Conservation (phyloP, 1,140 invertebrate genomes). For the Cataglyphis hispanica region DNA sequence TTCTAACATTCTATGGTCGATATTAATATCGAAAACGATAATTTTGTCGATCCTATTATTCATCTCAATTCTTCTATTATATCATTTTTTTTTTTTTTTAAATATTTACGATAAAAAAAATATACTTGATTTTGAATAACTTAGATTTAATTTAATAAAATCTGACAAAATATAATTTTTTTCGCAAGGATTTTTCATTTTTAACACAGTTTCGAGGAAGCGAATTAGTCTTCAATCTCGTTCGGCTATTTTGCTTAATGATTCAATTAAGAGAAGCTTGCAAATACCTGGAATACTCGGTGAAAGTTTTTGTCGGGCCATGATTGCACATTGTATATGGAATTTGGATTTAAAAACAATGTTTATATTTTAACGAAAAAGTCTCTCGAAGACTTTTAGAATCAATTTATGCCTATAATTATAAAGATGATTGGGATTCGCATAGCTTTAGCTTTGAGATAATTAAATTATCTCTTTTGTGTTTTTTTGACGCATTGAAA, state of each 20-base stretch:
- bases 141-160: too few relatives aligned
- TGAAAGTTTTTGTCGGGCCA: conserved; percentile 5
- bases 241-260: neutral
- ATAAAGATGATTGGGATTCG: neutral
- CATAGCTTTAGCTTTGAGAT: neutral
- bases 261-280: neutral
- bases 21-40: neutral
- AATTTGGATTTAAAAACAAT: conserved; percentile 41
- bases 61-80: too few relatives aligned
- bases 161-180: neutral
- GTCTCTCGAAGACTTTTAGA: conserved; percentile 21
- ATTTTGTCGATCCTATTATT: neutral
- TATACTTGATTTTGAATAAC: too few relatives aligned
- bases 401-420: neutral
- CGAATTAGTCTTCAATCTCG: neutral
- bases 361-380: conserved; percentile 38
- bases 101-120: neutral
- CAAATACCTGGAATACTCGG: neutral
- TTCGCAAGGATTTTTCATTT: too few relatives aligned
- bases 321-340: conserved; percentile 17
- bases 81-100: neutral
- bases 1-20: too few relatives aligned
- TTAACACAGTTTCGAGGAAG: too few relatives aligned
- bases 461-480: neutral
- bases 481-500: neutral